Conservation (phyloP, 37 sponge, comb jelly and placozoan genomes). For the Chondrosia reniformis region DNA sequence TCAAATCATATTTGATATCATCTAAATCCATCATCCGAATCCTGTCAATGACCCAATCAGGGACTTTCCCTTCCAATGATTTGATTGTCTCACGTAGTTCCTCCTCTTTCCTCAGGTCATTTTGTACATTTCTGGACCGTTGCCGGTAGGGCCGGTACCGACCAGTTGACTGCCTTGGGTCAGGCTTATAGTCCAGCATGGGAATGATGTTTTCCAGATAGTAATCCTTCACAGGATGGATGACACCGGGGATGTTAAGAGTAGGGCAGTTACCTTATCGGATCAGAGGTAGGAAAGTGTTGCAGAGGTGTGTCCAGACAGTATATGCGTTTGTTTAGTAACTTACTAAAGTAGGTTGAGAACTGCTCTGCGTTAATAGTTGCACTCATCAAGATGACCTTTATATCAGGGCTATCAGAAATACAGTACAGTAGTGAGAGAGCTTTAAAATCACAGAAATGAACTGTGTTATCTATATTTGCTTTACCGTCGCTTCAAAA, state of each 20-base stretch:
- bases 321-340: not conserved
- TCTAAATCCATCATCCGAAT: constrained; percentile 25
- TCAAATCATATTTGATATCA: constrained; percentile 43
- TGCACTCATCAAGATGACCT: constrained; percentile 89
- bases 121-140: constrained; percentile 21
- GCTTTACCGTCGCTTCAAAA: constrained; percentile 54
- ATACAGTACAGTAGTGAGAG: not conserved
- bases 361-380: constrained; percentile 75
- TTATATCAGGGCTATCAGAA: constrained; percentile 70
- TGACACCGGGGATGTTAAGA: constrained; percentile 45
- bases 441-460: no score
- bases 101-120: not conserved
- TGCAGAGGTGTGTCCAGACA: not conserved
- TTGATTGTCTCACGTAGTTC: constrained; percentile 3
- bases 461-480: no score
- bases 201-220: constrained; percentile 61
- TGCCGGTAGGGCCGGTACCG: constrained; percentile 15
- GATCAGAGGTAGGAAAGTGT: not conserved
- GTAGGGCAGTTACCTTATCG: constrained; percentile 53
- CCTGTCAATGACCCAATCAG: constrained; percentile 25
- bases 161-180: constrained; percentile 8
- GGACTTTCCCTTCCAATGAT: constrained; percentile 33
- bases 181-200: not conserved
- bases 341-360: constrained; percentile 75
- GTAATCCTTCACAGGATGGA: constrained; percentile 55